Percentiles rank a stretch among this genome's conserved stretches.
These are phyloP conservation scores for Heliothis peltigera DNA, from an alignment of 2,888 invertebrate genomes.

Conservation along the genomic window DNA sequence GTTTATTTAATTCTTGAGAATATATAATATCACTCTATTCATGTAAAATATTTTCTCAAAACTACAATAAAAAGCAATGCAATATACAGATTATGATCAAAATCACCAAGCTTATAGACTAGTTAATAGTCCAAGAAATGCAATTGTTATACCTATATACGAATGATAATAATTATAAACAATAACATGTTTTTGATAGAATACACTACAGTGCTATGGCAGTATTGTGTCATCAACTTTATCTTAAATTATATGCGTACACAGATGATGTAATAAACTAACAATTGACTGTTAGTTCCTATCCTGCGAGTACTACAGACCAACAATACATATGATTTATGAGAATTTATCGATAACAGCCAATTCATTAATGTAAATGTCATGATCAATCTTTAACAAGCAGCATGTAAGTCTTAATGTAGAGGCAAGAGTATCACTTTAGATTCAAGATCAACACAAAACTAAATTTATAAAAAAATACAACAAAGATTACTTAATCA, in stretches of 20 bases:
- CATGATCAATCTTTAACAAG: background rate
- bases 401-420: background rate
- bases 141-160: constrained; percentile 7
- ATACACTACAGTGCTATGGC: constrained; percentile 15
- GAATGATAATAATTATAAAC: constrained; percentile 24
- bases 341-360: constrained; percentile 8
- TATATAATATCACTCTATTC: no score
- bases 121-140: constrained; percentile 3
- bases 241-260: constrained; percentile 16
- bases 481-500: constrained; percentile 25
- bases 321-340: constrained; percentile 9
- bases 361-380: constrained; percentile 18
- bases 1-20: background rate
- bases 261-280: constrained; percentile 34
- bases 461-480: background rate
- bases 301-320: constrained; percentile 15
- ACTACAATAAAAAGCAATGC: no score
- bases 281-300: constrained; percentile 21
- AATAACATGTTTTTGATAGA: constrained; percentile 41
- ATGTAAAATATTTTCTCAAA: no score
- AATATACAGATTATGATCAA: background rate
- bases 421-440: no score
- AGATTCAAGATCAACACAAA: no score
- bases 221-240: constrained; percentile 30
- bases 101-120: background rate